Evolutionary conservation across 64 coral and sea anemone species (phyloP).

Genomic region (Actinia tenebrosa): DNA sequence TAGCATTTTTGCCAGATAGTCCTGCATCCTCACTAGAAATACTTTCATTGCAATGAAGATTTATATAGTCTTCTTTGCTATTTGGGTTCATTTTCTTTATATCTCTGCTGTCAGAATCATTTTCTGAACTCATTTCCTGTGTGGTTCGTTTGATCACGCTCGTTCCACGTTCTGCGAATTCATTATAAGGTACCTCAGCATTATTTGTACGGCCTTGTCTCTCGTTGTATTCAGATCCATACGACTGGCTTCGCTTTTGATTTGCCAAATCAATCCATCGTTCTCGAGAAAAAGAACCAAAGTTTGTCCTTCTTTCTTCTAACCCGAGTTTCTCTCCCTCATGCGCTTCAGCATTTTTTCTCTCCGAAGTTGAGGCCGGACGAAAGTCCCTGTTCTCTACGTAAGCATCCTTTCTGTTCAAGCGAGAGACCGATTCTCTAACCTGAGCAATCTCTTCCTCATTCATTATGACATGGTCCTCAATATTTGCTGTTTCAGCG

Average conservation of each 20-base stretch:
- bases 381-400: slow-evolving; percentile 24
- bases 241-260: background rate
- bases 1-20: background rate
- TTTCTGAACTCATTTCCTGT: slow-evolving; percentile 77
- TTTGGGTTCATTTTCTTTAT: slow-evolving; percentile 32
- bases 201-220: slow-evolving; percentile 17
- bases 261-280: slow-evolving; percentile 59
- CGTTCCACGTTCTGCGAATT: slow-evolving; percentile 38
- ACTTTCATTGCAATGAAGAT: slow-evolving; percentile 49
- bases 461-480: slow-evolving; percentile 88
- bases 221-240: slow-evolving; percentile 12
- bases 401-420: slow-evolving; percentile 20
- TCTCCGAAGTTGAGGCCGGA: slow-evolving; percentile 19
- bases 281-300: slow-evolving; percentile 9
- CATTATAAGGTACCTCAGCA: slow-evolving; percentile 20
- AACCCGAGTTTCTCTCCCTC: slow-evolving; percentile 33
- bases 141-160: slow-evolving; percentile 59
- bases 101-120: slow-evolving; percentile 51
- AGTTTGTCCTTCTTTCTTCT: slow-evolving; percentile 14
- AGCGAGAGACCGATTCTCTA: slow-evolving; percentile 29
- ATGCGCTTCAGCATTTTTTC: slow-evolving; percentile 32
- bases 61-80: slow-evolving; percentile 30
- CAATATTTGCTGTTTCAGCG: slow-evolving; percentile 87
- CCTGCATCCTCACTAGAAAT: slow-evolving; percentile 42
- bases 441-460: slow-evolving; percentile 88